Percentiles rank a stretch among this genome's conserved stretches.
Conservation (phyloP, 2,797 vertebrate species). For the Poeciliopsis infans region DNA sequence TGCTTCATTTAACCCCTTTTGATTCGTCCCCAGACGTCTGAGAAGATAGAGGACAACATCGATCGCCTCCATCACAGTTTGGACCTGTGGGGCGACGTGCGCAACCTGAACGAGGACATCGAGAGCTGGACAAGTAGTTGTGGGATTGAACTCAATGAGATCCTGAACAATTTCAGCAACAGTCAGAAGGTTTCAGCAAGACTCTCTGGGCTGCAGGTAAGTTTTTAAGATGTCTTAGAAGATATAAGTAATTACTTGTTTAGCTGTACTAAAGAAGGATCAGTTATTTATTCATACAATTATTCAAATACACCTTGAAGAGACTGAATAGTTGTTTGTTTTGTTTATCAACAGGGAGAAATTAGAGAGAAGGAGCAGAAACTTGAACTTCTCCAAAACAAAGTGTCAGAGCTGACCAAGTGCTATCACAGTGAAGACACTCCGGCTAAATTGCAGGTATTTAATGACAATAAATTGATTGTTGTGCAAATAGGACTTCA, state of each 20-base stretch:
- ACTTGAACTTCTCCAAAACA: slow-evolving; percentile 85
- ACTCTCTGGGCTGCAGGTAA: slow-evolving; percentile 88
- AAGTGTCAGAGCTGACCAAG: slow-evolving; percentile 88
- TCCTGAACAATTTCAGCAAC: slow-evolving; percentile 85
- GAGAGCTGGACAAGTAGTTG: slow-evolving; percentile 88
- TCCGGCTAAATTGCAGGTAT: slow-evolving; percentile 91
- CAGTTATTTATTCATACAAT: background rate
- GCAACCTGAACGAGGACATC: slow-evolving; percentile 85
- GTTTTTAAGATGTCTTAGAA: background rate
- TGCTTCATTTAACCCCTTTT: background rate
- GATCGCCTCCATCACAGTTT: slow-evolving; percentile 82
- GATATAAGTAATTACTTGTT: background rate
- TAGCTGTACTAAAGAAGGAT: background rate
- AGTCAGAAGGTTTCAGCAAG: slow-evolving; percentile 84
- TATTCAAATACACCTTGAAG: background rate
- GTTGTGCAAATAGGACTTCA: background rate
- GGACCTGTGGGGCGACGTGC: slow-evolving; percentile 89
- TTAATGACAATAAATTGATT: background rate
- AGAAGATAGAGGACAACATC: slow-evolving; percentile 90
- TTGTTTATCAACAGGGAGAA: slow-evolving; percentile 80
- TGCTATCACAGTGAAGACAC: slow-evolving; percentile 83
- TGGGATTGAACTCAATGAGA: slow-evolving; percentile 86
- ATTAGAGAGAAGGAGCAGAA: slow-evolving; percentile 84
- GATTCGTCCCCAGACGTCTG: slow-evolving; percentile 82
- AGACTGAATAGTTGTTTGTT: background rate